Evolutionary conservation across 2,797 vertebrate genomes (phyloP).

Genomic region (Gadopsis marmoratus): DNA sequence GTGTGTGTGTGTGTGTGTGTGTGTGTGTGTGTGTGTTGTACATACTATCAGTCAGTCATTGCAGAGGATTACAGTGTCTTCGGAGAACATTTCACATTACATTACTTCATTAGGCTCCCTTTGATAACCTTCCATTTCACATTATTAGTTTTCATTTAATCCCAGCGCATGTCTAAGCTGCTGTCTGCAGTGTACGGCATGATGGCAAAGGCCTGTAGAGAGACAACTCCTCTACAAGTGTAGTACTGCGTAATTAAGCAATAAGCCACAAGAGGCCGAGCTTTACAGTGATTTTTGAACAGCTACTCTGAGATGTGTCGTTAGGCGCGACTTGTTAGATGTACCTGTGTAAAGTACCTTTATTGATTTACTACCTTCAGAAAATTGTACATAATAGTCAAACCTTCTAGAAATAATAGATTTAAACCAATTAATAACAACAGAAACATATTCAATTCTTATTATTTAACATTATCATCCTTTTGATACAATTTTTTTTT

Average conservation of each 20-base stretch:
- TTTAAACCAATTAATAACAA: background rate
- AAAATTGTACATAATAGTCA: background rate
- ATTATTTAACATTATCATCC: no score
- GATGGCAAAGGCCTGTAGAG: conserved; percentile 59
- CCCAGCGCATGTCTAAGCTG: conserved; percentile 66
- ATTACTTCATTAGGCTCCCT: conserved; percentile 75
- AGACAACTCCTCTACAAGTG: conserved; percentile 63
- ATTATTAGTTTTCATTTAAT: conserved; percentile 78
- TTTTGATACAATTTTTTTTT: background rate
- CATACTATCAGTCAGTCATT: conserved; percentile 61
- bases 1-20: conserved; percentile 11
- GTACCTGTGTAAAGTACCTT: background rate
- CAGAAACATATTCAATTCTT: background rate
- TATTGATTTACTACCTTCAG: background rate
- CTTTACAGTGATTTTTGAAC: conserved; percentile 54
- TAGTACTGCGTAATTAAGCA: conserved; percentile 69
- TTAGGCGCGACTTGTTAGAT: conserved; percentile 37
- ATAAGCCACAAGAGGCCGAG: conserved; percentile 61
- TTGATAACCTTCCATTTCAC: conserved; percentile 76
- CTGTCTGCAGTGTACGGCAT: conserved; percentile 48
- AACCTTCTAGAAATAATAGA: background rate
- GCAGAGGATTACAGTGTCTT: conserved; percentile 72
- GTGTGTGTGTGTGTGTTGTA: conserved; percentile 24
- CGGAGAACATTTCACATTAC: conserved; percentile 73
- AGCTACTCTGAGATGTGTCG: conserved; percentile 61